A percentile compares a stretch with the other conserved stretches of the same genome.
phyloP scores from a whole-genome alignment of 2,888 invertebrate genomes.

The Agrotis segetum region DNA sequence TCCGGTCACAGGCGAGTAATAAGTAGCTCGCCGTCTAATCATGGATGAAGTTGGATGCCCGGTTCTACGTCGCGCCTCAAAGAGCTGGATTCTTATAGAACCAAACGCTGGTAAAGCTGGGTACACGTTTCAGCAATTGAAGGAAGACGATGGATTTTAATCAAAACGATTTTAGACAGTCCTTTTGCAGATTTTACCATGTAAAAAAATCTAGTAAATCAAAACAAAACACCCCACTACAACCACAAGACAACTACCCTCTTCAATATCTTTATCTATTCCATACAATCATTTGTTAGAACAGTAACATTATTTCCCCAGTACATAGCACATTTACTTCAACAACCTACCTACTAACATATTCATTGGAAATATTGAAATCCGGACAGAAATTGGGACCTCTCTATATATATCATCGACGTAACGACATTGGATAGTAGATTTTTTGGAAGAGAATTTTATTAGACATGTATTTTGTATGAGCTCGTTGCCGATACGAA shows the following conservation, averaged over 20 bases:
- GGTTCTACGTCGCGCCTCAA: no score
- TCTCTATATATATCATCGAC: slow-evolving; percentile 67
- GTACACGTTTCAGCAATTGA: no score
- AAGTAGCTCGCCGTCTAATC: no score
- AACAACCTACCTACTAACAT: slow-evolving; percentile 68
- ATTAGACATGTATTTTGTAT: slow-evolving; percentile 52
- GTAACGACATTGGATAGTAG: slow-evolving; percentile 50
- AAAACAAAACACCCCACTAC: neutral
- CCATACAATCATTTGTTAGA: slow-evolving; percentile 34
- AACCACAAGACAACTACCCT: neutral
- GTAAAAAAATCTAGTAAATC: neutral
- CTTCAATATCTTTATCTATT: slow-evolving; percentile 16
- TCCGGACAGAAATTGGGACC: slow-evolving; percentile 67
- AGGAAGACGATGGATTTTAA: no score
- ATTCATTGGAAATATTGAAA: slow-evolving; percentile 78
- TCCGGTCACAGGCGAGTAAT: no score
- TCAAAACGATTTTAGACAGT: no score
- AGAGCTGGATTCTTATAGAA: no score
- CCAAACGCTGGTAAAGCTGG: no score
- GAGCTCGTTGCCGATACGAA: slow-evolving; percentile 23
- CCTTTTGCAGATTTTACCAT: no score
- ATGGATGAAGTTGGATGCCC: no score
- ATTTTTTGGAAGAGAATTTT: slow-evolving; percentile 51
- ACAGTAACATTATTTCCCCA: slow-evolving; percentile 31
- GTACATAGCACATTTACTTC: slow-evolving; percentile 33